Percentiles rank a stretch among this genome's conserved stretches.
These are phyloP conservation scores for Drosophila kokeensis DNA, from an alignment of 2,888 invertebrate genomes.

Conservation along the genomic window DNA sequence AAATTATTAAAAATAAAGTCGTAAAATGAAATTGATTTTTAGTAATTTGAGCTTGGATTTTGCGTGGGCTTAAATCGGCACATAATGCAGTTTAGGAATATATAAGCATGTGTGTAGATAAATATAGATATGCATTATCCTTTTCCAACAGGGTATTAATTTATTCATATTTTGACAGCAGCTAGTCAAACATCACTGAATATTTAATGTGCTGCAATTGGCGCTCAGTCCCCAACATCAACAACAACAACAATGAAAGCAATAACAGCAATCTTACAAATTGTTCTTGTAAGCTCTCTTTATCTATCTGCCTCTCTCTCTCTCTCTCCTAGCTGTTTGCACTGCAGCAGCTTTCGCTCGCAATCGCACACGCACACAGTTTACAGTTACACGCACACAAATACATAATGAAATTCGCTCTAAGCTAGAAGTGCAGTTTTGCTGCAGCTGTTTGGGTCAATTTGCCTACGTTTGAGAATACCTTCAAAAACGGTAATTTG, in stretches of 20 bases:
- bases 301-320: not conserved
- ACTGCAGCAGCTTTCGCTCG: conserved; percentile 7
- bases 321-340: conserved; percentile 24
- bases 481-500: conserved; percentile 4
- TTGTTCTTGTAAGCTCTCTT: conserved; percentile 14
- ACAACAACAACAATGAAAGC: not conserved
- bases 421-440: conserved; percentile 36
- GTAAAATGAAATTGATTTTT: not conserved
- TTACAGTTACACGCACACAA: not conserved
- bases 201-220: not conserved
- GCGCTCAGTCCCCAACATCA: not conserved
- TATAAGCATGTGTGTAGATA: not conserved
- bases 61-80: not conserved
- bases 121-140: not conserved
- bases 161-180: not conserved
- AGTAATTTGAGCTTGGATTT: not conserved
- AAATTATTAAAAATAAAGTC: not conserved
- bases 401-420: conserved; percentile 3
- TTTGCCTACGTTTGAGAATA: conserved; percentile 37
- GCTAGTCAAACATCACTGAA: conserved; percentile 9
- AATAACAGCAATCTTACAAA: conserved; percentile 1
- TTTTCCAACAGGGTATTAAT: not conserved
- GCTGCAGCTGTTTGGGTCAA: conserved; percentile 3
- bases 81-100: not conserved
- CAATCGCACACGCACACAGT: not conserved